Percentiles rank a stretch among this genome's conserved stretches.
Conservation (phyloP, 2,797 vertebrate genomes). For the Gallinago nigripennis region DNA sequence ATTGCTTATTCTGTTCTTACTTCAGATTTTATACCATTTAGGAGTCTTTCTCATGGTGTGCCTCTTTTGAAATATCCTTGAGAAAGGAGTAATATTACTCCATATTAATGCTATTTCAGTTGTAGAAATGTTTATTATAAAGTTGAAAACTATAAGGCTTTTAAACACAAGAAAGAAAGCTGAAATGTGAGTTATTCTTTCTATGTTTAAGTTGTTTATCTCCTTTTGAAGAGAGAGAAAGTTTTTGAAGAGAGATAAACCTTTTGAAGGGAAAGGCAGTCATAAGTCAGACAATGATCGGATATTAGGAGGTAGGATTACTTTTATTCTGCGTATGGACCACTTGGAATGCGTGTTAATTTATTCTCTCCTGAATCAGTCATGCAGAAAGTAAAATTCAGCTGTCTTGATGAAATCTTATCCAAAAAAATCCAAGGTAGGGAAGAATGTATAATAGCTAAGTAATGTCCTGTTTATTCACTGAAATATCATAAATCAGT, state of each 20-base stretch:
- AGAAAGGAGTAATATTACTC: not conserved
- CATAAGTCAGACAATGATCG: not conserved
- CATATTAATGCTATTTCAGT: not conserved
- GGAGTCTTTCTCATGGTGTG: not conserved
- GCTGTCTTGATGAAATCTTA: not conserved
- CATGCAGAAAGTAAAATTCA: not conserved
- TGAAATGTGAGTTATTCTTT: not conserved
- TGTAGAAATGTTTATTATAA: not conserved
- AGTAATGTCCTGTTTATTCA: not conserved
- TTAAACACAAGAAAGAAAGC: not conserved
- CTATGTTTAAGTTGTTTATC: not conserved
- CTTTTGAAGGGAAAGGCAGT: not conserved
- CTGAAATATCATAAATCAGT: not conserved
- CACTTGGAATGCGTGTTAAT: not conserved
- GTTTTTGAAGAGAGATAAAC: not conserved
- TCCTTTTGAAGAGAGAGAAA: not conserved
- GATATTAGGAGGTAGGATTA: not conserved
- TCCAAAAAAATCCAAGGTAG: not conserved
- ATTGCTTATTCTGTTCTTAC: not conserved
- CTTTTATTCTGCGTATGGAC: not conserved
- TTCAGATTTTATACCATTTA: not conserved
- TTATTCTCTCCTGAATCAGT: not conserved
- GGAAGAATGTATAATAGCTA: not conserved
- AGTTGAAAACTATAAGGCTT: not conserved
- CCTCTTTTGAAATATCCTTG: not conserved